Conservation (phyloP, 2,888 invertebrate species). For the Dendrolimus houi region DNA sequence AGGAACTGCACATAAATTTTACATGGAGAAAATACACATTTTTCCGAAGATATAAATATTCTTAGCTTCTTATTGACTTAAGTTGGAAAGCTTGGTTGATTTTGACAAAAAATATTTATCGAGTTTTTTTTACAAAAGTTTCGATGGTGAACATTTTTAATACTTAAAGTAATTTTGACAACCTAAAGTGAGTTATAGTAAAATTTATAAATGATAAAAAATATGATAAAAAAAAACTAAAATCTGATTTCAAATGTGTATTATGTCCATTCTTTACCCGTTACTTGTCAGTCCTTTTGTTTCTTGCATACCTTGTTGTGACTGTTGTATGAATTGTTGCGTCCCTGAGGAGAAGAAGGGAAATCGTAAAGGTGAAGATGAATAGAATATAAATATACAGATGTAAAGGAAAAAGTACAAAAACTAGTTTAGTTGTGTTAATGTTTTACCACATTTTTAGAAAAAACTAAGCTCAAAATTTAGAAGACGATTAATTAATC, state of each 20-base stretch:
- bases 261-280: conserved; percentile 27
- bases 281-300: conserved; percentile 33
- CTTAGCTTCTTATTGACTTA: too few species aligned
- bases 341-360: conserved; percentile 22
- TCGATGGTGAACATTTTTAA: too few species aligned
- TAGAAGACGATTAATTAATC: neutral
- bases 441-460: neutral
- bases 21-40: too few species aligned
- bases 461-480: conserved; percentile 1
- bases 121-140: too few species aligned
- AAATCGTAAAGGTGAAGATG: neutral
- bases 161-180: too few species aligned
- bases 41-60: too few species aligned
- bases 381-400: too few species aligned
- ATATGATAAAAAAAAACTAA: too few species aligned
- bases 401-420: neutral
- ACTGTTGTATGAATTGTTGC: conserved; percentile 33
- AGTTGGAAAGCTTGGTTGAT: too few species aligned
- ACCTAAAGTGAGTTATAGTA: neutral
- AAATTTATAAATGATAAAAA: neutral
- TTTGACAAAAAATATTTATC: too few species aligned
- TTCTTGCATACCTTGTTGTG: conserved; percentile 33
- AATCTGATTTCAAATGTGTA: conserved; percentile 19
- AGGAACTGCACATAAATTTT: too few species aligned
- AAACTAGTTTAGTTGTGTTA: neutral